Conservation (phyloP, 1,140 invertebrate genomes). For the Drosophila mauritiana region DNA sequence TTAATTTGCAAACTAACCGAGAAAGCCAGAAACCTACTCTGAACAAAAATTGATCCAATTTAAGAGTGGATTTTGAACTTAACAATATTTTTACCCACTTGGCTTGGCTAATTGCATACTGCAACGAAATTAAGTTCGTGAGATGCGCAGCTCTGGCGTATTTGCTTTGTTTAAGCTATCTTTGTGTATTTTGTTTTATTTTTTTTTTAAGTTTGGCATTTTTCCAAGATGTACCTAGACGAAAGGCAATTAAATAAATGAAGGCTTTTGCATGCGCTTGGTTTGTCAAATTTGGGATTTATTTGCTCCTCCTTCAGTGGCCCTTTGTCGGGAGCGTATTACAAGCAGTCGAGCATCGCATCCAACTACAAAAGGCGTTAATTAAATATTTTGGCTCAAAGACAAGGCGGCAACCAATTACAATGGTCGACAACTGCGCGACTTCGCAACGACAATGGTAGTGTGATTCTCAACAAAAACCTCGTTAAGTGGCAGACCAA, state of each 20-base stretch:
- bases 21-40: conserved; percentile 21
- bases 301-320: conserved; percentile 31
- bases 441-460: conserved; percentile 39
- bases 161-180: conserved; percentile 9
- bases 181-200: background rate
- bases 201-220: background rate
- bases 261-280: conserved; percentile 43
- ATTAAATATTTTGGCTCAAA: conserved; percentile 78
- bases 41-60: conserved; percentile 29
- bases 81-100: conserved; percentile 34
- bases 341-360: conserved; percentile 27
- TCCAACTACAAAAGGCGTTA: conserved; percentile 71
- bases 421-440: conserved; percentile 40
- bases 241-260: conserved; percentile 39
- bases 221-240: conserved; percentile 23
- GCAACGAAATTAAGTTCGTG: conserved; percentile 1
- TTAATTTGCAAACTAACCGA: conserved; percentile 43
- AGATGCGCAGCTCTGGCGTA: background rate
- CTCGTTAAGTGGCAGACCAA: conserved; percentile 63
- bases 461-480: conserved; percentile 73
- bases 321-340: conserved; percentile 26
- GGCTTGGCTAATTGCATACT: conserved; percentile 28
- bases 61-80: conserved; percentile 19
- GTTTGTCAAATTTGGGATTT: conserved; percentile 62
- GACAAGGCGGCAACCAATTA: conserved; percentile 65